A percentile compares a stretch with the other conserved stretches of the same genome.
Conservation (phyloP, 2,797 vertebrate species). For the Taenioides sp. region DNA sequence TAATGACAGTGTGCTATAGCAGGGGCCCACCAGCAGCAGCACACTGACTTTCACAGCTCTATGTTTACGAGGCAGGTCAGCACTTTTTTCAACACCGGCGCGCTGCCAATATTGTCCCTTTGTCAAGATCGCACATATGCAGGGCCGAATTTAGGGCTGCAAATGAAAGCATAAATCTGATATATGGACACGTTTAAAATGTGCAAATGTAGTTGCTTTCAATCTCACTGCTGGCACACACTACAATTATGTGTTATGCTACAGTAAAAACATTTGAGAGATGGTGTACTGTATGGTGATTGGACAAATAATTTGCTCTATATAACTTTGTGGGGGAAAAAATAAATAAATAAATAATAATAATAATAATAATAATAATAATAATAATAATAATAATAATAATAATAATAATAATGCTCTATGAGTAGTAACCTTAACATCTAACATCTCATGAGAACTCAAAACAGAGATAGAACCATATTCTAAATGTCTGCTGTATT, state of each 20-base stretch:
- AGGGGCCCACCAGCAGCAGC: constrained; percentile 70
- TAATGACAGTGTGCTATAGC: constrained; percentile 61
- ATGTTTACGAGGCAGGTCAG: constrained; percentile 71
- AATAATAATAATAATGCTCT: too few species aligned
- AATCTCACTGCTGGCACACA: neutral
- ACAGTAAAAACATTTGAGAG: neutral
- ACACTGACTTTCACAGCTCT: constrained; percentile 73
- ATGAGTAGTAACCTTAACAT: too few species aligned
- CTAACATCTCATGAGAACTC: too few species aligned
- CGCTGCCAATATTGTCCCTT: constrained; percentile 51
- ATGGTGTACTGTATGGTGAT: neutral
- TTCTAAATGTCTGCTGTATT: neutral
- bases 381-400: too few species aligned
- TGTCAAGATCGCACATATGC: constrained; percentile 39
- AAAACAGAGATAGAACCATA: too few species aligned
- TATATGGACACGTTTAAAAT: neutral
- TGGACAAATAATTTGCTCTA: neutral
- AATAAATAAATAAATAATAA: too few species aligned
- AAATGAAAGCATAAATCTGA: neutral
- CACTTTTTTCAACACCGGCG: constrained; percentile 55
- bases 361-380: too few species aligned
- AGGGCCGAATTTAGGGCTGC: constrained; percentile 20
- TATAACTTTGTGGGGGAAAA: neutral
- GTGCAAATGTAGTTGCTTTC: neutral
- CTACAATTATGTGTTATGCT: neutral